Base-by-base conservation (phyloP, 2,797 vertebrate genomes). In the Typhlichthys eigenmanni region DNA sequence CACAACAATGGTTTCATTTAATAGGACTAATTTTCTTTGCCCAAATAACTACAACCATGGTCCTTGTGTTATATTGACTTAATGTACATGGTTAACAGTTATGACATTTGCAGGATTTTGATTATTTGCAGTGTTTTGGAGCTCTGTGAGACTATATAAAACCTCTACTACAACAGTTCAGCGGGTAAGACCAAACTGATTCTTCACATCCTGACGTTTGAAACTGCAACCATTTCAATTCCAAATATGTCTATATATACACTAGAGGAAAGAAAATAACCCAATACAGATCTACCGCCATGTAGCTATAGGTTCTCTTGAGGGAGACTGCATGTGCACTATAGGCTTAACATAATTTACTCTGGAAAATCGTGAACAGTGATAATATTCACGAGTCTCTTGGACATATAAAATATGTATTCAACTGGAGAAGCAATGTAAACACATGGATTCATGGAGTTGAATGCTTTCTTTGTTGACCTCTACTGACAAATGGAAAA, bases 161-260 rank as follows among this genome's bases (percentile, higher is more conserved):
- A 91, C 89, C 84, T 87, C 92, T 85, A 75, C 91, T 83, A 81
- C 89, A 81, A 86, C 91, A 88, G 81, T 91, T 83, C 72, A 50
- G 64, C 91, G 79, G 92, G 93, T 94, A 93, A 94, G 93, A 91
- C 76, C 80, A 85, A 90, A 91, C 88, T 89, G 89, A 93, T 92
- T 92, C 87, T 82, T 92, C 87, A 89, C 87, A 84, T 84, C 78
- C 79, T 87, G 81, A 88, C 84, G 85, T 80, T 85, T 84, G 56
- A 69, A 66, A 64, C 83, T 10, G 75, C 47, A 55, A 45, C 46
- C 64, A 48, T 11, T 52, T 56, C 19, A 45, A 45, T 45, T 74
- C 11, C 54, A 53, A 38, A 43, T 10, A n/a, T 29, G 64, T 68
- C 63, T 0, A 60, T 55, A 7, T 0, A 60, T 55, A 7, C 52